Evolutionary conservation across 2,888 invertebrate species (phyloP), one percentile per base, ranked within the genome.

Genomic region (Pyralis farinalis): DNA sequence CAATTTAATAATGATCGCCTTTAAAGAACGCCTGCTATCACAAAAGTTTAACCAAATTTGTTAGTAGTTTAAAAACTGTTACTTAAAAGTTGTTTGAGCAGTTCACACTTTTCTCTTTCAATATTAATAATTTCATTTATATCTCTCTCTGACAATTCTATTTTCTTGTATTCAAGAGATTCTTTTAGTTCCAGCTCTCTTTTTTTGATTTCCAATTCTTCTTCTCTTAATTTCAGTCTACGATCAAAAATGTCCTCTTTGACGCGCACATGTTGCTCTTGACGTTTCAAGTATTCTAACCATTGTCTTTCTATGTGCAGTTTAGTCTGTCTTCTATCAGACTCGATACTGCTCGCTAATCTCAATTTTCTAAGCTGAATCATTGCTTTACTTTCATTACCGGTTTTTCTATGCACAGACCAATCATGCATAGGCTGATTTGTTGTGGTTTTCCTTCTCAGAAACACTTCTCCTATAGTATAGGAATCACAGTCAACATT

Each of bases 241-340:
- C 53, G 65, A 22, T 69, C 72, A 43, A 53, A 55, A 39, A 72
- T 55, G 25, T 66, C 53, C 42, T 73, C 67, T 43, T 53, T 63
- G 49, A 55, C 53, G 22, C 53, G 39, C 31, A 50, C 68, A 30
- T 66, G 53, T 16, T 61, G 60, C 47, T 76, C 75, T 52, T 71
- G 61, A 30, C 55, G 58, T 29, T 53, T 58, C 44, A 77, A 56
- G 55, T 71, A 76, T 43, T 74, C 63, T 30, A 76, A 47, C 76
- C 75, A 77, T 41, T 75, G 76, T 42, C 57, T 73, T 46, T 76
- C 76, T 37, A 76, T 54, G 39, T 65, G 61, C 39, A 75, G 60
- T 59, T 75, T 76, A n/a, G 68, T 63, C 47, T 72, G 72, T 11
- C 53, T 59, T 45, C 62, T 62, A 34, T 73, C 76, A 40, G 66